Evolutionary conservation across 2,797 vertebrate species (phyloP).

Genomic region (Odontamblyopus rebecca): DNA sequence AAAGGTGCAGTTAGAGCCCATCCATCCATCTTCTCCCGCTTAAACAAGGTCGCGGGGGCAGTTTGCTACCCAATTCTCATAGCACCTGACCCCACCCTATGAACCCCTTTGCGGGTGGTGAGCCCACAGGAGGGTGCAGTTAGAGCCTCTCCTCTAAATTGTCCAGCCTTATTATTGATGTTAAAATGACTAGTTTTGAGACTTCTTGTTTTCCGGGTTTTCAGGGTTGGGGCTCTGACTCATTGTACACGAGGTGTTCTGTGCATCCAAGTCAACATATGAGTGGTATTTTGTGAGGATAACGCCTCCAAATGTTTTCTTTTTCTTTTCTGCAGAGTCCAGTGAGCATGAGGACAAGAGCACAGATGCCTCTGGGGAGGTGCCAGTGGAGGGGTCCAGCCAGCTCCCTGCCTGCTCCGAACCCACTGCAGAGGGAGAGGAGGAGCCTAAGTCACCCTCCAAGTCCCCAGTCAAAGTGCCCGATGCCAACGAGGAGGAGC

Average conservation of each 20-base stretch:
- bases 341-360: slow-evolving; percentile 98
- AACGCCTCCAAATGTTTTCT: slow-evolving; percentile 1
- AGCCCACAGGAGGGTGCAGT: too few relatives aligned
- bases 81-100: too few relatives aligned
- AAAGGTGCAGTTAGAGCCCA: too few relatives aligned
- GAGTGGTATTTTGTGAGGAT: slow-evolving; percentile 22
- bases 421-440: slow-evolving; percentile 84
- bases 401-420: slow-evolving; percentile 83
- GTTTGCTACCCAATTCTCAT: too few relatives aligned
- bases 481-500: slow-evolving; percentile 86
- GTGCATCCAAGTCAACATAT: slow-evolving; percentile 50
- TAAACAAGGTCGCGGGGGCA: too few relatives aligned
- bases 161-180: neutral
- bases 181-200: neutral
- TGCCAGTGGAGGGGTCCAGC: slow-evolving; percentile 80
- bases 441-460: slow-evolving; percentile 82
- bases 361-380: slow-evolving; percentile 90
- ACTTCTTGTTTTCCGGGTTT: neutral
- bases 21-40: too few relatives aligned
- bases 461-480: slow-evolving; percentile 78
- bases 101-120: too few relatives aligned
- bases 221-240: slow-evolving; percentile 68
- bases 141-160: too few relatives aligned
- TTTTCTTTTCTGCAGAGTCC: slow-evolving; percentile 81
- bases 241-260: slow-evolving; percentile 61